phyloP scores from a whole-genome alignment of 2,797 vertebrate genomes.

The Falco cherrug region DNA sequence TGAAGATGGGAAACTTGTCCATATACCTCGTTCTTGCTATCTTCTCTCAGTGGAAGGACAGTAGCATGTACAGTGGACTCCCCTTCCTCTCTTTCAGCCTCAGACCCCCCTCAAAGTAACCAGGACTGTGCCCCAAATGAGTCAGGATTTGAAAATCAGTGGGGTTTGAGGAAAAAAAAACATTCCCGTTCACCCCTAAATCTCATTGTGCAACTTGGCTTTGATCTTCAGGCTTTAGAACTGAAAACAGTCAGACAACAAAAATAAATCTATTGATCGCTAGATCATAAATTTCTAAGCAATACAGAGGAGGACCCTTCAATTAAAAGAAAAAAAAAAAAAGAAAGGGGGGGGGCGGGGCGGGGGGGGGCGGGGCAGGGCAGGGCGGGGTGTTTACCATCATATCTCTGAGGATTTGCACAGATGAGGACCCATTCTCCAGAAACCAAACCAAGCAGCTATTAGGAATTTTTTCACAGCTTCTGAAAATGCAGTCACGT shows the following conservation, averaged over 20 bases:
- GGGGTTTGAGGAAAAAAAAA: neutral
- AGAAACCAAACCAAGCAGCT: neutral
- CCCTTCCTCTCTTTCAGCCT: neutral
- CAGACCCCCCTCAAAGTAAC: neutral
- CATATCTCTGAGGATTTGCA: neutral
- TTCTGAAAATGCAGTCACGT: neutral
- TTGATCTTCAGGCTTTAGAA: constrained; percentile 5
- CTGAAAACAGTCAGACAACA: neutral
- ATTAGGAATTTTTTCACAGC: neutral
- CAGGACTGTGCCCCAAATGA: neutral
- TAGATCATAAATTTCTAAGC: neutral
- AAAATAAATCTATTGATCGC: neutral
- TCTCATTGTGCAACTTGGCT: neutral
- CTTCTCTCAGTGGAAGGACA: neutral
- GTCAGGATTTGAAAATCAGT: neutral
- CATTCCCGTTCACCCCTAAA: neutral
- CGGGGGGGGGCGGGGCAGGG: too few species aligned
- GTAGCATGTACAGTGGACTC: neutral
- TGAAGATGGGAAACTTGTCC: neutral
- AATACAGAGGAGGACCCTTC: neutral
- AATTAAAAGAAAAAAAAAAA: accelerated
- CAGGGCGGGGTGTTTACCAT: neutral
- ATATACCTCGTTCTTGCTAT: neutral
- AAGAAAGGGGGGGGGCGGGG: neutral
- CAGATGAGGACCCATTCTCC: neutral